These are phyloP conservation scores for Trachelipus rathkii DNA, from an alignment of 1,140 invertebrate species.

Conservation along the genomic window DNA sequence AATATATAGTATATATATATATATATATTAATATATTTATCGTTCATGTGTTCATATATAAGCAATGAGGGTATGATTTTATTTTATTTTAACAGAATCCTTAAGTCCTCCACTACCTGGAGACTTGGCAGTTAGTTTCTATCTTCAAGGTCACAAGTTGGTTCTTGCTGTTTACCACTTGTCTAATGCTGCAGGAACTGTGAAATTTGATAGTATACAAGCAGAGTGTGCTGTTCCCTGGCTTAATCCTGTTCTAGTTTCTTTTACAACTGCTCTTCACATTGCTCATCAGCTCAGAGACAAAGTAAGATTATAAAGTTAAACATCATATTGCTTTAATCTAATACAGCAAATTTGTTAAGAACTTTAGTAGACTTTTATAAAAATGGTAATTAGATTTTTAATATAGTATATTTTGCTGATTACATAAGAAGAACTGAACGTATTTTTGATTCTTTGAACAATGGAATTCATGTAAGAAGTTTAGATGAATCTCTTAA, in stretches of 20 bases:
- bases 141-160: constrained; percentile 92
- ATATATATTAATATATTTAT: too few relatives aligned
- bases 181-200: constrained; percentile 74
- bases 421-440: too few relatives aligned
- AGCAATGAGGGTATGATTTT: background rate
- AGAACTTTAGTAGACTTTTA: too few relatives aligned
- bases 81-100: constrained; percentile 64
- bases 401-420: too few relatives aligned
- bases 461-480: too few relatives aligned
- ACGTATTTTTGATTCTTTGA: too few relatives aligned
- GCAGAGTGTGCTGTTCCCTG: constrained; percentile 90
- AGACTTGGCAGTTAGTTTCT: constrained; percentile 92
- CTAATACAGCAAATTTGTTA: too few relatives aligned
- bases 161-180: constrained; percentile 91
- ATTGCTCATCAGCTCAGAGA: constrained; percentile 93
- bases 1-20: too few relatives aligned
- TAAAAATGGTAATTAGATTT: too few relatives aligned
- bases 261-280: constrained; percentile 88
- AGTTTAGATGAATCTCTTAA: too few relatives aligned
- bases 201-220: constrained; percentile 84
- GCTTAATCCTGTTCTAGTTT: constrained; percentile 88
- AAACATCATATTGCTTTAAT: too few relatives aligned
- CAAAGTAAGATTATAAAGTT: constrained; percentile 64
- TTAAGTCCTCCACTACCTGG: constrained; percentile 84
- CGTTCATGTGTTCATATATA: too few relatives aligned